Conservation (phyloP, 2,888 invertebrate species). For the Scaptomyza flava region DNA sequence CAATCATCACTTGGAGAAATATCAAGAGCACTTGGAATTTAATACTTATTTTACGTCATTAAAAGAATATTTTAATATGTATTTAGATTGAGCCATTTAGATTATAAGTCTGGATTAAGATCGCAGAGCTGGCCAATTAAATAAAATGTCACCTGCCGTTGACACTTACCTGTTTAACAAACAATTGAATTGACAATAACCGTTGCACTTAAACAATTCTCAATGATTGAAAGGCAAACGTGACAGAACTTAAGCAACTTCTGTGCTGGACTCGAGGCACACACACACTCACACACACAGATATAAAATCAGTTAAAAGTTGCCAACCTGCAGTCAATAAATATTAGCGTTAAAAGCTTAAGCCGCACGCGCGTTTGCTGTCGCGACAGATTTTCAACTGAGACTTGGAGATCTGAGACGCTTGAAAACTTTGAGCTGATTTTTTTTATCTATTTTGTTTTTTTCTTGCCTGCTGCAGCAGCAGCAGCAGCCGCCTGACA, state of each 20-base stretch:
- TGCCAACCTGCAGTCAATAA: conserved; percentile 47
- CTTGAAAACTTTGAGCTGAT: conserved; percentile 48
- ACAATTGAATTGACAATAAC: conserved; percentile 43
- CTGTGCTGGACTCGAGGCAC: conserved; percentile 27
- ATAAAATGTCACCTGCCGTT: conserved; percentile 9
- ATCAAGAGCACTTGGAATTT: neutral
- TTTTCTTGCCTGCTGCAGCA: conserved; percentile 25
- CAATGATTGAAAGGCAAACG: conserved; percentile 45
- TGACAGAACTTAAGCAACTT: conserved; percentile 46
- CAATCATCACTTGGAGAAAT: conserved; percentile 7
- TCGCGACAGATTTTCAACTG: conserved; percentile 75
- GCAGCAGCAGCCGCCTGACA: conserved; percentile 43
- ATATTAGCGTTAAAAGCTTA: conserved; percentile 58
- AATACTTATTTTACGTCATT: too few species aligned
- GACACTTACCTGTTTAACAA: conserved; percentile 51
- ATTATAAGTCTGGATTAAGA: neutral
- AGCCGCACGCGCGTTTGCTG: conserved; percentile 75
- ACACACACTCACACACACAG: neutral
- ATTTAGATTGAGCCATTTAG: too few species aligned
- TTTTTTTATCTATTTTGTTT: neutral
- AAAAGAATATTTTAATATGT: neutral
- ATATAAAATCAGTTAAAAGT: conserved; percentile 1
- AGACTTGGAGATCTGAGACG: conserved; percentile 50
- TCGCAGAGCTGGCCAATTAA: conserved; percentile 14
- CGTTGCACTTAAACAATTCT: conserved; percentile 35